These are phyloP conservation scores for Procambarus virginalis DNA, from an alignment of 1,140 invertebrate genomes.

Conservation along the genomic window DNA sequence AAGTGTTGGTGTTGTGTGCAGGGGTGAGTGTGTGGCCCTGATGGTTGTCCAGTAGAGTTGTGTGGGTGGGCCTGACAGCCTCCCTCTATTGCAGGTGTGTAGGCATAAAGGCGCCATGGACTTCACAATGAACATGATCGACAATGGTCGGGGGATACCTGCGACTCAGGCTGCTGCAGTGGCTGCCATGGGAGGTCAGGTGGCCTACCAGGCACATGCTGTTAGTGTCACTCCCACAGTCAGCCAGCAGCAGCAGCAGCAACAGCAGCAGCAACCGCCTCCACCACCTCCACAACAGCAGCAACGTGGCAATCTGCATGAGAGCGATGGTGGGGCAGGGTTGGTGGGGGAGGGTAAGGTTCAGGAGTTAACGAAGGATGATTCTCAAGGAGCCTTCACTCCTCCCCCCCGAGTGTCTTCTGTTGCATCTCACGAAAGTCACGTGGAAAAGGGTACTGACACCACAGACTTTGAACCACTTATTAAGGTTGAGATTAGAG, in stretches of 20 bases:
- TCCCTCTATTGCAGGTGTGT: conserved; percentile 67
- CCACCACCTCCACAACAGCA: conserved; percentile 55
- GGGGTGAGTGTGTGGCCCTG: conserved; percentile 42
- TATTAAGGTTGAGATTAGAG: conserved; percentile 70
- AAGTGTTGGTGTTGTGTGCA: conserved; percentile 56
- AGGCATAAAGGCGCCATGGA: conserved; percentile 69
- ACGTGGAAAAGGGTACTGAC: conserved; percentile 69
- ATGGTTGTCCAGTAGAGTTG: conserved; percentile 45
- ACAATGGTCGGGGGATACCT: conserved; percentile 67
- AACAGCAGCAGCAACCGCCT: conserved; percentile 56
- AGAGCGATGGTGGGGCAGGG: conserved; percentile 53
- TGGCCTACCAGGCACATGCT: conserved; percentile 67
- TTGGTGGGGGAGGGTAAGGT: conserved; percentile 67
- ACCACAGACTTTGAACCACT: conserved; percentile 70
- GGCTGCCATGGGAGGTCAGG: conserved; percentile 68
- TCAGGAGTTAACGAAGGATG: conserved; percentile 70
- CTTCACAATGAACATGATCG: conserved; percentile 71
- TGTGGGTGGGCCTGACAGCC: conserved; percentile 67
- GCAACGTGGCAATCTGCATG: conserved; percentile 60
- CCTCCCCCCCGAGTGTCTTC: conserved; percentile 69
- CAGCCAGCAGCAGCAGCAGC: conserved; percentile 62
- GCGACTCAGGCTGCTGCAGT: conserved; percentile 61
- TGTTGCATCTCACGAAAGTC: conserved; percentile 66
- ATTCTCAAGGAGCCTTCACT: conserved; percentile 69
- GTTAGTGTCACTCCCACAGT: conserved; percentile 60